Evolutionary conservation across 2,888 invertebrate genomes (phyloP), one percentile per base, ranked within the genome.

Genomic region (Dynastes hyllus): DNA sequence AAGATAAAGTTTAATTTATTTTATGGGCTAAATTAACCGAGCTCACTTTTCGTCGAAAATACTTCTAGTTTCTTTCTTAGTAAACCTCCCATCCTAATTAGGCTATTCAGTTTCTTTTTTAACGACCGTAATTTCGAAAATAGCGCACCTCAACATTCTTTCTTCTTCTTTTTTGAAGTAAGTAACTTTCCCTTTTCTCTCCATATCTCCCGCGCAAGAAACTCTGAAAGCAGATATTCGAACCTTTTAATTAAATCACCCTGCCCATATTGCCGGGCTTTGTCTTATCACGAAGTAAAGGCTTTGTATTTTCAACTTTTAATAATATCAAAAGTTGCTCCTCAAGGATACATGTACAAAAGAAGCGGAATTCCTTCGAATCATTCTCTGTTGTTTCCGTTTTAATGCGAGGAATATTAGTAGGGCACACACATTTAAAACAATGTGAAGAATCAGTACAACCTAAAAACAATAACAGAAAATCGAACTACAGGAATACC

Each of bases 11-110:
- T 61, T 75, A 75, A 75, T 75, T 75, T 75, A 75, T 75, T 75
- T 75, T 75, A 75, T 75, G 61, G 61, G 27, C 13, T 75, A 75
- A 75, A 75, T 75, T 75, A 75, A 75, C 73, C 73, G 71, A 75
- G 51, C 45, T 75, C 45, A 50, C 61, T 63, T 61, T 75, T 75
- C 73, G 61, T 27, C 37, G 53, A 16, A 55, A 71, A 71, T 55
- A 71, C 71, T 55, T 71, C 53, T 71, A 71, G 71, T 71, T 71
- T 61, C 61, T 75, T 61, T 75, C 61, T 75, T 61, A 45, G 29
- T 63, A 75, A 63, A 61, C 61, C 61, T 45, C 61, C 61, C 73
- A 61, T 75, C 73, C 61, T 75, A 75, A 75, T 75, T 75, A 75
- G 73, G 63, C 29, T 50, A 75, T 75, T 61, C 45, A 75, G 61